Evolutionary conservation across 2,888 invertebrate species (phyloP).

Genomic region (Caradrina clavipalpis): DNA sequence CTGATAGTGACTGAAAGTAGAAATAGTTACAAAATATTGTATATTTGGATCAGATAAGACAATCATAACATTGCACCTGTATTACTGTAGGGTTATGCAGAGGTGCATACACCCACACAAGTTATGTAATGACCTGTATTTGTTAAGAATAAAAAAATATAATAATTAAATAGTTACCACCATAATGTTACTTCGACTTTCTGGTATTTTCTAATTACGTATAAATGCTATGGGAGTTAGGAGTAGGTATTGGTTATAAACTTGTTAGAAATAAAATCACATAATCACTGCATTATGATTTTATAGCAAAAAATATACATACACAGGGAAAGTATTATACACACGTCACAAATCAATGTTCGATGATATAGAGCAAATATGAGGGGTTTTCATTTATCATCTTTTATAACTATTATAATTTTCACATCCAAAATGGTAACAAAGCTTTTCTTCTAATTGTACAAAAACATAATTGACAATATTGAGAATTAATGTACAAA

Average conservation of each 20-base stretch:
- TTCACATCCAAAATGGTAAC: slow-evolving; percentile 66
- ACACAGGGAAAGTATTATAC: slow-evolving; percentile 87
- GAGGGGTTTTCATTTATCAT: slow-evolving; percentile 67
- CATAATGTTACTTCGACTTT: slow-evolving; percentile 14
- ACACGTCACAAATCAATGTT: slow-evolving; percentile 86
- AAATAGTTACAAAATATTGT: slow-evolving; percentile 14
- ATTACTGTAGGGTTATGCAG: background rate
- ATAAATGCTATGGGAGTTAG: too few species aligned
- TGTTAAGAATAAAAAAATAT: slow-evolving; percentile 30
- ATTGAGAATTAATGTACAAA: slow-evolving; percentile 57
- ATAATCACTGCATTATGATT: slow-evolving; percentile 88
- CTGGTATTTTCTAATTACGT: background rate
- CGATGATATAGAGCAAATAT: slow-evolving; percentile 75
- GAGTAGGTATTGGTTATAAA: slow-evolving; percentile 19
- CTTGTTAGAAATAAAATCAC: slow-evolving; percentile 79
- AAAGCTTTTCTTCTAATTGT: slow-evolving; percentile 57
- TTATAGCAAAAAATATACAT: slow-evolving; percentile 91
- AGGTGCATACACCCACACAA: background rate
- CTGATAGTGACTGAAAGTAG: slow-evolving; percentile 91
- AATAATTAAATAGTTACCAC: slow-evolving; percentile 31
- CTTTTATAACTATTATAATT: slow-evolving; percentile 64
- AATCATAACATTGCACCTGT: background rate
- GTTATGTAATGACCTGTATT: slow-evolving; percentile 9
- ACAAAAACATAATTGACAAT: slow-evolving; percentile 61
- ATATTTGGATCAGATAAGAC: slow-evolving; percentile 2